Percentiles rank a stretch among this genome's conserved stretches.
Evolutionary conservation across 2,113 vertebrate genomes (phyloP).

Genomic region (Alligator mississippiensis): DNA sequence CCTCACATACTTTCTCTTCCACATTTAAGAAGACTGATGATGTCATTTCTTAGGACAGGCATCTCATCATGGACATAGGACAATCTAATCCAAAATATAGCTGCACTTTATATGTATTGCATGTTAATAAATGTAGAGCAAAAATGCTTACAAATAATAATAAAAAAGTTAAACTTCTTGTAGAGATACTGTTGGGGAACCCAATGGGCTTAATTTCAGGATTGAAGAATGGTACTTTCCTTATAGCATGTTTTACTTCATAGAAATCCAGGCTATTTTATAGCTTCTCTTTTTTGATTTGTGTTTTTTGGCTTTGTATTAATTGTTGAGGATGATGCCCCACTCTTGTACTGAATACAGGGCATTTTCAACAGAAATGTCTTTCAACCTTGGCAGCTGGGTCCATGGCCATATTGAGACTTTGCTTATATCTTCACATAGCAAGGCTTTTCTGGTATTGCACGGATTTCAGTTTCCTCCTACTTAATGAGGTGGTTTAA

Average conservation of each 20-base stretch:
- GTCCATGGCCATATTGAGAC: rapidly evolving
- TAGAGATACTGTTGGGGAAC: neutral
- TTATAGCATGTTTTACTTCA: neutral
- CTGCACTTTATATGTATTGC: neutral
- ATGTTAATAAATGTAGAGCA: neutral
- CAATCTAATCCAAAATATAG: neutral
- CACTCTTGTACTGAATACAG: neutral
- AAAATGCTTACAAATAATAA: neutral
- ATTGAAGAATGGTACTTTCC: neutral
- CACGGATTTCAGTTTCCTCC: neutral
- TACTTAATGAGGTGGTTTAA: neutral
- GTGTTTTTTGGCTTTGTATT: neutral
- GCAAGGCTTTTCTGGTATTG: neutral
- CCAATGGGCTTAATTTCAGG: neutral
- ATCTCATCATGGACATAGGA: rapidly evolving
- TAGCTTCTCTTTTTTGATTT: neutral
- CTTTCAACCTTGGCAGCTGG: neutral
- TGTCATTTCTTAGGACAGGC: neutral
- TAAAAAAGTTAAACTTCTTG: neutral
- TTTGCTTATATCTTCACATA: neutral
- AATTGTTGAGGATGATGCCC: neutral
- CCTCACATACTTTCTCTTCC: neutral
- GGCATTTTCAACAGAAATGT: neutral
- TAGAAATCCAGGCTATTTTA: neutral
- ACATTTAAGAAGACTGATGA: neutral